Evolutionary conservation across 2,797 vertebrate species (phyloP).

Genomic region (Notoglanidium macrostoma): DNA sequence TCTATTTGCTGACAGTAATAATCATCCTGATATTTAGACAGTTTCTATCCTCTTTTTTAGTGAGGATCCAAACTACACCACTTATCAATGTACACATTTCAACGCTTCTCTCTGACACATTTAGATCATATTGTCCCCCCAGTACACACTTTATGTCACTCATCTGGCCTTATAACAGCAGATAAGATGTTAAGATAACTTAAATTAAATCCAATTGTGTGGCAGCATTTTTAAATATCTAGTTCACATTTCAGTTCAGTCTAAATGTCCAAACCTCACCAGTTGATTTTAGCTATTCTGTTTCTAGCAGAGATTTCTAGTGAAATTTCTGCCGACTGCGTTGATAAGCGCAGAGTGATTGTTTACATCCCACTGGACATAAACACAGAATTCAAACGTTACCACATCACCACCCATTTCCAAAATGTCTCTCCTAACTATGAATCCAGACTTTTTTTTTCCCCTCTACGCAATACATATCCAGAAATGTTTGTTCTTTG

Average conservation of each 20-base stretch:
- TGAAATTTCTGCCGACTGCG: conserved; percentile 74
- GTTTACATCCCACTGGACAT: conserved; percentile 75
- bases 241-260: conserved; percentile 36
- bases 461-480: conserved; percentile 74
- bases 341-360: conserved; percentile 74
- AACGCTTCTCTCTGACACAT: background rate
- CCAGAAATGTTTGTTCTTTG: conserved; percentile 80
- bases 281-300: conserved; percentile 70
- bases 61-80: background rate
- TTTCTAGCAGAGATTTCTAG: conserved; percentile 67
- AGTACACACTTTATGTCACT: background rate
- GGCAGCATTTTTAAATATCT: conserved; percentile 17
- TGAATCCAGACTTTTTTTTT: conserved; percentile 64
- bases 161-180: background rate
- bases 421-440: conserved; percentile 79
- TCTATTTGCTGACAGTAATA: too few species aligned
- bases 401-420: conserved; percentile 76
- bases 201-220: conserved; percentile 9
- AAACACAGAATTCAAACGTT: conserved; percentile 74
- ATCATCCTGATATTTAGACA: too few species aligned
- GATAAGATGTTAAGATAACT: conserved; percentile 25
- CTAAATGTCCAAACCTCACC: conserved; percentile 70
- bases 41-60: background rate
- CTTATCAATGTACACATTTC: background rate
- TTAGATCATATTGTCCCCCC: background rate